Conservation (phyloP, 2,797 vertebrate species). For the Pogonophryne albipinna region DNA sequence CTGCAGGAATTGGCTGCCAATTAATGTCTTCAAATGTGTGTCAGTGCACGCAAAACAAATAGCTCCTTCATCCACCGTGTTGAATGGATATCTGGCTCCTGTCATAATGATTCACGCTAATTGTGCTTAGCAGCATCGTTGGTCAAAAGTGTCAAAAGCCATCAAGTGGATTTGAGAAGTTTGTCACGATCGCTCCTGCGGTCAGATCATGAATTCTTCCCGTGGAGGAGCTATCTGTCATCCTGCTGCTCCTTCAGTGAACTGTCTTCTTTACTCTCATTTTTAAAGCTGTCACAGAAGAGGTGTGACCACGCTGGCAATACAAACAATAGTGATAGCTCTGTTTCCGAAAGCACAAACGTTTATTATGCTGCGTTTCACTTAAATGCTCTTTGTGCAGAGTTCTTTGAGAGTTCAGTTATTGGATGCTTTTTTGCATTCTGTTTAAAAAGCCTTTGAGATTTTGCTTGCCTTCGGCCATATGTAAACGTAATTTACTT, state of each 20-base stretch:
- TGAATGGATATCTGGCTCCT: constrained; percentile 61
- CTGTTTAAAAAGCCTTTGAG: constrained; percentile 46
- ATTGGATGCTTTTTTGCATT: constrained; percentile 64
- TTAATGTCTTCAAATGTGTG: constrained; percentile 66
- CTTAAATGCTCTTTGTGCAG: constrained; percentile 35
- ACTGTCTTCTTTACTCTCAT: background rate
- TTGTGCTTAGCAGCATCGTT: constrained; percentile 71
- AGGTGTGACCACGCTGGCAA: background rate
- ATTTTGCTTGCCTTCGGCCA: constrained; percentile 58
- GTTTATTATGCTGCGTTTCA: constrained; percentile 31
- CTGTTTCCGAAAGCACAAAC: background rate
- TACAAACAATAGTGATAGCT: background rate
- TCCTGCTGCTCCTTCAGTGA: background rate
- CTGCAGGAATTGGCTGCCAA: constrained; percentile 67
- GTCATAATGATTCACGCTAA: constrained; percentile 75
- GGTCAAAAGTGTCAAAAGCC: constrained; percentile 77
- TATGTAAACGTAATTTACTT: constrained; percentile 75
- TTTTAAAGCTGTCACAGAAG: constrained; percentile 1
- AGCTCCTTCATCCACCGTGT: constrained; percentile 35
- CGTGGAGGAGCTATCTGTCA: constrained; percentile 13
- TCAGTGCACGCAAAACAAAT: constrained; percentile 71
- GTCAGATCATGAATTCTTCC: constrained; percentile 47
- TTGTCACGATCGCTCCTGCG: constrained; percentile 38
- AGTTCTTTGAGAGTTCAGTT: constrained; percentile 53
- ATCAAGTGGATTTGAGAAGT: constrained; percentile 66